phyloP scores from a whole-genome alignment of 2,113 vertebrate genomes.

The Psilopogon haemacephalus region DNA sequence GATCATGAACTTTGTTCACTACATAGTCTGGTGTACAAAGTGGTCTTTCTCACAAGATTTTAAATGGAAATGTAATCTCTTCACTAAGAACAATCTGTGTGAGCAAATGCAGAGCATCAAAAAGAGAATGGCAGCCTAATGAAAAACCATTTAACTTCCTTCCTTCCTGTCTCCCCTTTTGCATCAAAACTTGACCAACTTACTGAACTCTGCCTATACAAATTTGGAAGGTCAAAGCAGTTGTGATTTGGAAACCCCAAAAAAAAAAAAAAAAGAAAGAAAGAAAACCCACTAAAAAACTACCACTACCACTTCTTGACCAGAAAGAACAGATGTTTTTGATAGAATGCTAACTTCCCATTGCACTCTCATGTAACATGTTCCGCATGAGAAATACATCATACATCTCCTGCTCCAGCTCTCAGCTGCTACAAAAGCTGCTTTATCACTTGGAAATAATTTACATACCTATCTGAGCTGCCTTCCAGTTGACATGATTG shows the following conservation, averaged over 20 bases:
- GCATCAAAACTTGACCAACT: background rate
- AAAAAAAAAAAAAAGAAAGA: background rate
- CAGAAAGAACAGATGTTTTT: background rate
- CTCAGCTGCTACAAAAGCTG: background rate
- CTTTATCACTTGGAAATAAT: background rate
- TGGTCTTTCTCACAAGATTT: background rate
- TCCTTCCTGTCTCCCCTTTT: accelerated
- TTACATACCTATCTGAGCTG: background rate
- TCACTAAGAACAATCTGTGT: background rate
- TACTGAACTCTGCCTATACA: background rate
- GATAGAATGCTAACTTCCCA: background rate
- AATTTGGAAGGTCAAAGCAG: background rate
- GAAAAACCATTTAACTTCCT: background rate
- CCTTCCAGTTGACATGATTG: background rate
- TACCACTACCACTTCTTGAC: background rate
- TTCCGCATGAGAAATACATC: background rate
- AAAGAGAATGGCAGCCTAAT: background rate
- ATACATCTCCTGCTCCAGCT: background rate
- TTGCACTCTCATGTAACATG: background rate
- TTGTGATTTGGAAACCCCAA: background rate
- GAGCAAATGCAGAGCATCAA: background rate
- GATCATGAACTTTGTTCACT: background rate
- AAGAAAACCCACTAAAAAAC: background rate
- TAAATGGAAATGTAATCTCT: background rate
- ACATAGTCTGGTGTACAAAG: background rate